phyloP scores from a whole-genome alignment of 1,140 invertebrate genomes.

The Aphelinus atriplicis region DNA sequence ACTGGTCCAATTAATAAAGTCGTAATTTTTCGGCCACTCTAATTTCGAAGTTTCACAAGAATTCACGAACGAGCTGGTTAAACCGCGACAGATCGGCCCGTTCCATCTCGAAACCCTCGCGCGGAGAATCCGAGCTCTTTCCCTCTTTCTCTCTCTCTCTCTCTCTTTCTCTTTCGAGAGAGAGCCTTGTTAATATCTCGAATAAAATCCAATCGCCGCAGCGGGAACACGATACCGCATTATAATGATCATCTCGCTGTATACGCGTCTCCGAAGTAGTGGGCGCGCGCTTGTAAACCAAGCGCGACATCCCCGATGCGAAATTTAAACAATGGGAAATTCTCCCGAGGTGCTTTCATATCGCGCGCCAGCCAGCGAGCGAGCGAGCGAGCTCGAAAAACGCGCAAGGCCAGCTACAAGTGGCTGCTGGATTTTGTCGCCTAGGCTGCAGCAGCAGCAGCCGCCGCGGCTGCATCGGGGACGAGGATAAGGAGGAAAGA shows the following conservation, averaged over 20 bases:
- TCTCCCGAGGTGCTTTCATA: constrained; percentile 4
- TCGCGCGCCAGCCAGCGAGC: not conserved
- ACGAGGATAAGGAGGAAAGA: constrained; percentile 20
- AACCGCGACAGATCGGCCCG: too few relatives aligned
- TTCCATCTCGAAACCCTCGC: too few relatives aligned
- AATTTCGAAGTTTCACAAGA: too few relatives aligned
- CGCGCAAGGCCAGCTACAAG: too few relatives aligned
- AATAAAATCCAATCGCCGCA: not conserved
- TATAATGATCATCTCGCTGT: constrained; percentile 13
- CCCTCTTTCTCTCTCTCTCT: not conserved
- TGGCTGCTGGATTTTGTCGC: constrained; percentile 42
- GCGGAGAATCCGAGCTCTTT: not conserved
- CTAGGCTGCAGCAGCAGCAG: not conserved
- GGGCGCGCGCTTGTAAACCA: constrained; percentile 1
- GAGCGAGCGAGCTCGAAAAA: not conserved
- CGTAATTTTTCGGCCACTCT: too few relatives aligned
- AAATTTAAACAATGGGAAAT: constrained; percentile 29
- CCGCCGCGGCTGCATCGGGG: constrained; percentile 1
- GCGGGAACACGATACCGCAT: not conserved
- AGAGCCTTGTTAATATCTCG: not conserved
- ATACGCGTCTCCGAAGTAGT: not conserved
- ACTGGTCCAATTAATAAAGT: too few relatives aligned
- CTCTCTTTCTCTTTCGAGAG: not conserved
- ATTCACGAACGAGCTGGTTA: too few relatives aligned
- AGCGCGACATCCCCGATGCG: not conserved